Evolutionary conservation across 2,888 invertebrate species (phyloP), one percentile per base, ranked within the genome.

Genomic region (Seira ritae): DNA sequence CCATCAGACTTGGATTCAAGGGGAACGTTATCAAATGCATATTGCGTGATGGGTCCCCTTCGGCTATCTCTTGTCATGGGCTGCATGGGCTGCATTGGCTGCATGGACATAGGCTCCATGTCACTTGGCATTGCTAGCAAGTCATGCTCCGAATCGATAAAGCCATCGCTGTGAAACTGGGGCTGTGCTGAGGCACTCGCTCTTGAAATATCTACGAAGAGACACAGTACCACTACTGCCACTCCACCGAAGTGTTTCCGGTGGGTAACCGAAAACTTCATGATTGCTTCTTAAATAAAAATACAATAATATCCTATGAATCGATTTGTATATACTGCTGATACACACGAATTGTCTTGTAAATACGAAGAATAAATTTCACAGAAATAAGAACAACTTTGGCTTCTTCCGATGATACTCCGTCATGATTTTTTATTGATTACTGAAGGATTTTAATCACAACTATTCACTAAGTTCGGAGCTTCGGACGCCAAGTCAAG

Each of bases 11-110:
- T 66, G 1, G 74, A 75, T 37, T 82, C 81, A 3, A 82, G 15
- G 0, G 81, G 67, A n/a, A 68, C 67, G 71, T 55, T 71, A 60
- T 82, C 80, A 75, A 81, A 81, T 15, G 81, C 81, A n/a, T 82
- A 82, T 1, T 50, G 31, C 0, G 76, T 70, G 8, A 82, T 66
- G 17, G 81, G 81, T 15, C 81, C 76, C 42, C 22, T 75, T 12
- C 75, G 23, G 6, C 12, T 12, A 42, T 42, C 6, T n/a, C n/a
- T n/a, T n/a, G n/a, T n/a, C n/a, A n/a, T n/a, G n/a, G n/a, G n/a
- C n/a, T n/a, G n/a, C n/a, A n/a, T n/a, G n/a, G n/a, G n/a, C n/a
- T n/a, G n/a, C n/a, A n/a, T n/a, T n/a, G n/a, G n/a, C n/a, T n/a
- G n/a, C n/a, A n/a, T n/a, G n/a, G n/a, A n/a, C n/a, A n/a, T n/a